Evolutionary conservation across 2,888 invertebrate species (phyloP).

Genomic region (Lamellibrachia columna): DNA sequence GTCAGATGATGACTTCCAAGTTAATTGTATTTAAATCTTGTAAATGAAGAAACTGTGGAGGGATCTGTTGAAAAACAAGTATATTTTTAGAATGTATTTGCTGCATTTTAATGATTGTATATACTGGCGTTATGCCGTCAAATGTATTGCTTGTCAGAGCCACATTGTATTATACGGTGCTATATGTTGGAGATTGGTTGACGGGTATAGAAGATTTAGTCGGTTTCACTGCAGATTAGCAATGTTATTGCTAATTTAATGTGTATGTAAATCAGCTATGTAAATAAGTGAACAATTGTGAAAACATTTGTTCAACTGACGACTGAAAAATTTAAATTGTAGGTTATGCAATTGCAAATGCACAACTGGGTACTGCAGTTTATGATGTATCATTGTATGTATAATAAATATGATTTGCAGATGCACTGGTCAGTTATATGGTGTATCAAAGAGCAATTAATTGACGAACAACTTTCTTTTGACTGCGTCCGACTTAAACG

Average conservation of each 20-base stretch:
- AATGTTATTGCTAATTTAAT: not conserved
- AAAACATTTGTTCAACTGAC: not conserved
- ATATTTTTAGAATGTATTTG: slow-evolving; percentile 12
- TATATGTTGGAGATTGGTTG: not conserved
- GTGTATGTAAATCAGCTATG: not conserved
- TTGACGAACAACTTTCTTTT: not conserved
- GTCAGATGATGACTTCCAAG: not conserved
- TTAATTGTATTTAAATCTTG: not conserved
- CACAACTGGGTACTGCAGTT: not conserved
- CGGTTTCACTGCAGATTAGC: slow-evolving; percentile 11
- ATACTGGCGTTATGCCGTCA: not conserved
- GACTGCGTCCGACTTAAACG: not conserved
- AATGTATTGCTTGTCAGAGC: not conserved
- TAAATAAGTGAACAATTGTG: not conserved
- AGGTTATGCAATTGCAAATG: not conserved
- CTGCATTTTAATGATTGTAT: not conserved
- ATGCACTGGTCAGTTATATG: not conserved
- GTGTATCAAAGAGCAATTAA: not conserved
- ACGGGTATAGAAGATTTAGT: not conserved
- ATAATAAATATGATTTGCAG: not conserved
- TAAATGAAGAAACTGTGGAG: not conserved
- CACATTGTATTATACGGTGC: not conserved
- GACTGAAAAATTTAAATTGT: not conserved
- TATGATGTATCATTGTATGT: not conserved
- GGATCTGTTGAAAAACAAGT: not conserved